phyloP scores from a whole-genome alignment of 92 coral and sea anemone species.

The Paramuricea clavata region DNA sequence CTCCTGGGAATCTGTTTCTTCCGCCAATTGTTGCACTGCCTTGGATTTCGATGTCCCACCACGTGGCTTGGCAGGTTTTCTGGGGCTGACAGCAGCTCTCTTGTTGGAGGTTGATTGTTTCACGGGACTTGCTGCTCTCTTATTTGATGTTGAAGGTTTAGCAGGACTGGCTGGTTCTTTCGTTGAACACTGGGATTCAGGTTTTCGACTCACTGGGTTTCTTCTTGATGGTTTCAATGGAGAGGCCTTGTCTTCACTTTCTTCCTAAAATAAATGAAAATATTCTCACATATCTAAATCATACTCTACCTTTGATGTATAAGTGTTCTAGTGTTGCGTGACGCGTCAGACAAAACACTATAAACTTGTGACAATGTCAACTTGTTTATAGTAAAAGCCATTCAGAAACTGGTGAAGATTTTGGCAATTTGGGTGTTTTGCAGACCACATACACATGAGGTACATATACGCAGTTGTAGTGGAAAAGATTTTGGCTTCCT shows the following conservation, averaged over 20 bases:
- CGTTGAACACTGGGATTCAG: background rate
- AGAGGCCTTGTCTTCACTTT: background rate
- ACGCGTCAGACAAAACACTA: too few species aligned
- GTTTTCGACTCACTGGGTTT: conserved; percentile 22
- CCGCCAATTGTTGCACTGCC: background rate
- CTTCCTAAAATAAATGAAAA: background rate
- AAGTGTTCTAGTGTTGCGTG: too few species aligned
- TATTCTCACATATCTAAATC: background rate
- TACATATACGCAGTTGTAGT: too few species aligned
- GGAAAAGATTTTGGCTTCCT: too few species aligned
- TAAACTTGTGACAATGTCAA: too few species aligned
- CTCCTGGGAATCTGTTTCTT: background rate
- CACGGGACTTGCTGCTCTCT: conserved; percentile 2
- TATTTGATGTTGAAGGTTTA: background rate
- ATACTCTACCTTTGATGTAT: too few species aligned
- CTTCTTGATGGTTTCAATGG: conserved; percentile 30
- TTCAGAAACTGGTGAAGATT: too few species aligned
- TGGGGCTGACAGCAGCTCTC: background rate
- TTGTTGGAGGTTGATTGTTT: background rate
- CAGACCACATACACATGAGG: too few species aligned
- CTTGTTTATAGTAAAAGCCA: too few species aligned
- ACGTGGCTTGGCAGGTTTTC: background rate
- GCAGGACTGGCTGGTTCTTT: conserved; percentile 39
- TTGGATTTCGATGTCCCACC: background rate
- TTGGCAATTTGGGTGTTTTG: too few species aligned